phyloP scores from a whole-genome alignment of 2,113 vertebrate genomes.

The Onychostoma macrolepis region DNA sequence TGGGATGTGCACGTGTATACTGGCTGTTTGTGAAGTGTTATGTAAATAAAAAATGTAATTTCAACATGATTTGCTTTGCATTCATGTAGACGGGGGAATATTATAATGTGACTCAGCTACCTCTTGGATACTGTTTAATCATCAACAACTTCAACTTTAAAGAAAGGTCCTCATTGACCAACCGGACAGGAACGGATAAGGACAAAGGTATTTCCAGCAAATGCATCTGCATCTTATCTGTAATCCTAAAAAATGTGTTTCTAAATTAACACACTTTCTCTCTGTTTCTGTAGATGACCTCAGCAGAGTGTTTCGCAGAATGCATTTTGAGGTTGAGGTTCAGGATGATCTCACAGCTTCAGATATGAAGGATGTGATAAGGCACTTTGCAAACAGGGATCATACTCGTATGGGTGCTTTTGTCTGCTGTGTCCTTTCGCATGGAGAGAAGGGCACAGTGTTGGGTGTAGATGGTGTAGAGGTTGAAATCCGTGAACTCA shows the following conservation, averaged over 20 bases:
- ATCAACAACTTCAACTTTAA: slow-evolving; percentile 53
- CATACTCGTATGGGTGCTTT: slow-evolving; percentile 72
- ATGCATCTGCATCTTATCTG: neutral
- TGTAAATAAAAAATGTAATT: neutral
- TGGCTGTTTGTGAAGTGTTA: neutral
- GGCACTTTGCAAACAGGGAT: slow-evolving; percentile 33
- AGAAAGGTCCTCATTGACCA: rapidly evolving
- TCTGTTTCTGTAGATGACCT: slow-evolving; percentile 20
- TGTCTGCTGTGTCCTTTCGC: slow-evolving; percentile 78
- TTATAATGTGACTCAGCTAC: slow-evolving; percentile 14
- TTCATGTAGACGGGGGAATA: slow-evolving; percentile 2
- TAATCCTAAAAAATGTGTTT: neutral
- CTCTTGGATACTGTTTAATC: slow-evolving; percentile 54
- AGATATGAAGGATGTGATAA: neutral
- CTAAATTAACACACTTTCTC: neutral
- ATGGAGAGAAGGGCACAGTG: slow-evolving; percentile 68
- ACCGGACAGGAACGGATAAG: slow-evolving; percentile 25
- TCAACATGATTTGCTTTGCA: neutral
- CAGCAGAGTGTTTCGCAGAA: neutral
- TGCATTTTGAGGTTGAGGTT: slow-evolving; percentile 23
- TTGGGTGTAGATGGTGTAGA: slow-evolving; percentile 60
- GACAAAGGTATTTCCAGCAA: slow-evolving; percentile 43
- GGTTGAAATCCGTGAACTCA: slow-evolving; percentile 64
- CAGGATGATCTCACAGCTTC: neutral
- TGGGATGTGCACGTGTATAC: neutral